Percentiles rank a stretch among this genome's conserved stretches.
phyloP scores from a whole-genome alignment of 2,113 vertebrate species.

The Glaucomys volans region DNA sequence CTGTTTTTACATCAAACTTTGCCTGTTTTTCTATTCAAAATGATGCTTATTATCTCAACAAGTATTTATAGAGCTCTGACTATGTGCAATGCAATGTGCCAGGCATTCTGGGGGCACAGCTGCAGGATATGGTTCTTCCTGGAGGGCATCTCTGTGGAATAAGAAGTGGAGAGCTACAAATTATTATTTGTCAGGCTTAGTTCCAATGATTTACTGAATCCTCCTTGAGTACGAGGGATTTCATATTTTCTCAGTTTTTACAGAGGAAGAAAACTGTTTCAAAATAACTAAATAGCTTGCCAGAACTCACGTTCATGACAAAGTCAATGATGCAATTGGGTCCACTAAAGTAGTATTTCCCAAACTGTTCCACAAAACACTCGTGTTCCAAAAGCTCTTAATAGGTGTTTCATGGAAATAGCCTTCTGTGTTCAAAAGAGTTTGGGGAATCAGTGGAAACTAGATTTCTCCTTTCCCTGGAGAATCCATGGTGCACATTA shows the following conservation, averaged over 20 bases:
- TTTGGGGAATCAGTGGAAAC: background rate
- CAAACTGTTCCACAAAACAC: background rate
- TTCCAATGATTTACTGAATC: conserved; percentile 38
- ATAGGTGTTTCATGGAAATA: background rate
- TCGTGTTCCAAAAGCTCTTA: background rate
- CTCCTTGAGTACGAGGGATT: background rate
- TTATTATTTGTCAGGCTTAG: background rate
- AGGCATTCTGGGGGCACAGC: background rate
- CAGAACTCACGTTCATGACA: background rate
- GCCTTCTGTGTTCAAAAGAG: background rate
- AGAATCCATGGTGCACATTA: rapidly evolving
- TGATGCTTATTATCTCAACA: background rate
- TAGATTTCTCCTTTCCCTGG: background rate
- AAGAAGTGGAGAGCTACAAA: background rate
- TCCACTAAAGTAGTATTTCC: background rate
- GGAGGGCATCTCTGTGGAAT: background rate
- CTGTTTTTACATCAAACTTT: background rate
- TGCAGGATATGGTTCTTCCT: background rate
- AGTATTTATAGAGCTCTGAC: background rate
- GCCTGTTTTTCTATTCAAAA: background rate
- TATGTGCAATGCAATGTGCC: background rate
- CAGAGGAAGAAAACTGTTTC: conserved; percentile 27
- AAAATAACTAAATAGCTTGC: background rate
- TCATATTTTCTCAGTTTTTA: background rate
- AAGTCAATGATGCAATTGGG: background rate